Percentiles rank a stretch among this genome's conserved stretches.
These are phyloP conservation scores for Epinephelus lanceolatus DNA, from an alignment of 2,113 vertebrate species.

Conservation along the genomic window DNA sequence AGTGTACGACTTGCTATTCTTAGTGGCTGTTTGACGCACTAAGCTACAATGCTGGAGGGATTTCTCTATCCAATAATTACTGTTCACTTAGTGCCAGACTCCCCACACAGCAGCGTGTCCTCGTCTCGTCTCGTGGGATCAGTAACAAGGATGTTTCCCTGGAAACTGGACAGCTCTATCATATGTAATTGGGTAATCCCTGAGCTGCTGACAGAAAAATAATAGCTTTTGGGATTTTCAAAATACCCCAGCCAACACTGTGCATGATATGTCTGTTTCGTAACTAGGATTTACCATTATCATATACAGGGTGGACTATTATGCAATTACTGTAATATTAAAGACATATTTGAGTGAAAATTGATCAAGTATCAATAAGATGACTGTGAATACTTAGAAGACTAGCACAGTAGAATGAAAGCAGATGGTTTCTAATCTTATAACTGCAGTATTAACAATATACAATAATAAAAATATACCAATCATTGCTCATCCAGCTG, in stretches of 20 bases:
- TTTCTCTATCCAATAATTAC: conserved; percentile 73
- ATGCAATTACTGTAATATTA: conserved; percentile 7
- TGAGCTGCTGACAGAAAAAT: conserved; percentile 70
- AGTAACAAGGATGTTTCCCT: conserved; percentile 80
- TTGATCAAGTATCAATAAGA: conserved; percentile 2
- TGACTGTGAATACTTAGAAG: neutral
- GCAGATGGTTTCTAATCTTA: neutral
- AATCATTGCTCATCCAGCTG: neutral
- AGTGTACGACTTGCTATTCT: conserved; percentile 59
- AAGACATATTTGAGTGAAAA: neutral
- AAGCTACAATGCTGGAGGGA: conserved; percentile 65
- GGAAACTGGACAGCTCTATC: conserved; percentile 80
- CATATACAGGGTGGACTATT: conserved; percentile 4
- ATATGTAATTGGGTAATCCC: conserved; percentile 77
- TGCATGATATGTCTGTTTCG: conserved; percentile 35
- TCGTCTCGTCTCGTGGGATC: conserved; percentile 62
- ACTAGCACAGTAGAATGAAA: neutral
- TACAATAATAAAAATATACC: neutral
- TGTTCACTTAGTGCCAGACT: conserved; percentile 70
- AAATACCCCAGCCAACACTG: conserved; percentile 45
- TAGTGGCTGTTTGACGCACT: conserved; percentile 71
- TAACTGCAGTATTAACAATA: neutral
- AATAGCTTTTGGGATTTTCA: conserved; percentile 65
- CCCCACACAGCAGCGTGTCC: conserved; percentile 67
- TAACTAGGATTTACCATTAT: conserved; percentile 36